A percentile compares a stretch with the other conserved stretches of the same genome.
Conservation (phyloP, 2,888 invertebrate species). For the Gymnoscelis rufifasciata region DNA sequence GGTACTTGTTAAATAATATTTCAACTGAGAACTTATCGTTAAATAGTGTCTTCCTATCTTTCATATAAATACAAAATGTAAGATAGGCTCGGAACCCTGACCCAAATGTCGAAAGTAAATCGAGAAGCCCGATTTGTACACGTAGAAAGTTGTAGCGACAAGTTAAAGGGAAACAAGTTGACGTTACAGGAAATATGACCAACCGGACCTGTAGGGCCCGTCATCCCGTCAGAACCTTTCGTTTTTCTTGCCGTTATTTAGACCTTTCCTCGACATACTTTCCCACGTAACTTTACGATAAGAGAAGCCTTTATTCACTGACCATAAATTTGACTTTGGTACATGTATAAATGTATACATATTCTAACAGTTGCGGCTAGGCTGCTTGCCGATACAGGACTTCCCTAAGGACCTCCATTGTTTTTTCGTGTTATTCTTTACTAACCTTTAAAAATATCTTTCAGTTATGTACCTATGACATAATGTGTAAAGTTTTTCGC, state of each 20-base stretch:
- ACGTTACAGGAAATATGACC: conserved; percentile 43
- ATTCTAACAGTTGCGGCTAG: no score
- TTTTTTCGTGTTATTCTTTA: no score
- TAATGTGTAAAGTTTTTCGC: no score
- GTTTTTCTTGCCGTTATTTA: conserved; percentile 14
- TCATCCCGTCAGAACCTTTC: conserved; percentile 27
- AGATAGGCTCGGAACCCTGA: conserved; percentile 1
- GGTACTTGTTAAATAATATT: no score
- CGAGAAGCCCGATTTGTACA: conserved; percentile 29
- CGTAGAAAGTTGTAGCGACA: conserved; percentile 48
- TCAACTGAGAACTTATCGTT: no score
- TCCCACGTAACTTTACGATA: background rate
- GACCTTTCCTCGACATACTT: conserved; percentile 10
- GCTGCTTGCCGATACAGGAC: no score
- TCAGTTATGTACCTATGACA: no score
- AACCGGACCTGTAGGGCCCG: conserved; percentile 24
- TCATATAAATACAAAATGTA: conserved; percentile 1
- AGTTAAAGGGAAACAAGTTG: conserved; percentile 41
- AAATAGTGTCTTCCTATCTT: no score
- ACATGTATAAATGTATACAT: no score
- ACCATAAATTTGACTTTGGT: no score
- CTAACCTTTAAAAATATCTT: no score
- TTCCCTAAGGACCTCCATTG: no score
- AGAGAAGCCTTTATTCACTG: background rate
- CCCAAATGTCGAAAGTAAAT: conserved; percentile 28